These are phyloP conservation scores for Zeus faber DNA, from an alignment of 2,113 vertebrate genomes.

Conservation along the genomic window DNA sequence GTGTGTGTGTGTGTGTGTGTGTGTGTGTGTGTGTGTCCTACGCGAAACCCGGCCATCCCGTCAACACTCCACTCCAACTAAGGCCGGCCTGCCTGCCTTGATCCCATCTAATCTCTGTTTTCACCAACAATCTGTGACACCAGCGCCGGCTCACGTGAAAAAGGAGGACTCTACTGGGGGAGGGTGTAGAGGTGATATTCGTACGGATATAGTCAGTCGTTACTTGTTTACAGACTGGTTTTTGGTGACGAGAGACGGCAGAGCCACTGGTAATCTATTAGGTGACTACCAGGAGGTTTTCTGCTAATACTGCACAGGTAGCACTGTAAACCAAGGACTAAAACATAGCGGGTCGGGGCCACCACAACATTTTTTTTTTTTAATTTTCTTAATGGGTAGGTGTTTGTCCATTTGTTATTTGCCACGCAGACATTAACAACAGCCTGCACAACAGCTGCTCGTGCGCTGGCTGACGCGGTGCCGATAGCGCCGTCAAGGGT, in stretches of 20 bases:
- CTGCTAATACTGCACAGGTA: conserved; percentile 9
- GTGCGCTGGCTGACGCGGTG: conserved; percentile 25
- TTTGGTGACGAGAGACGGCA: no score
- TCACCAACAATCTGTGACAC: conserved; percentile 44
- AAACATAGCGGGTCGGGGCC: background rate
- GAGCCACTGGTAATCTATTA: no score
- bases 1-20: no score
- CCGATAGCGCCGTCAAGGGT: conserved; percentile 36
- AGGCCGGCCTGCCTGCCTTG: conserved; percentile 23
- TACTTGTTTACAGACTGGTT: no score
- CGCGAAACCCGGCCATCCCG: conserved; percentile 33
- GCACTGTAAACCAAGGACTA: conserved; percentile 12
- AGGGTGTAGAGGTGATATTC: no score
- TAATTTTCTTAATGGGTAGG: no score
- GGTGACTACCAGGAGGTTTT: no score
- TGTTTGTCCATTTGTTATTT: background rate
- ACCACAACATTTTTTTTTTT: background rate
- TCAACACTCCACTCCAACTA: conserved; percentile 35
- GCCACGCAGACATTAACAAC: conserved; percentile 16
- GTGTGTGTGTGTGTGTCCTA: no score
- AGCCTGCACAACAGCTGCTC: conserved; percentile 51
- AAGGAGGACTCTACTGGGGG: no score
- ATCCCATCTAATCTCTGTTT: conserved; percentile 65
- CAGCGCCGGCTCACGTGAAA: conserved; percentile 7
- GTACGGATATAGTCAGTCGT: no score